Base-by-base conservation (phyloP, 1,140 invertebrate species). In the Rhopalosiphum padi region DNA sequence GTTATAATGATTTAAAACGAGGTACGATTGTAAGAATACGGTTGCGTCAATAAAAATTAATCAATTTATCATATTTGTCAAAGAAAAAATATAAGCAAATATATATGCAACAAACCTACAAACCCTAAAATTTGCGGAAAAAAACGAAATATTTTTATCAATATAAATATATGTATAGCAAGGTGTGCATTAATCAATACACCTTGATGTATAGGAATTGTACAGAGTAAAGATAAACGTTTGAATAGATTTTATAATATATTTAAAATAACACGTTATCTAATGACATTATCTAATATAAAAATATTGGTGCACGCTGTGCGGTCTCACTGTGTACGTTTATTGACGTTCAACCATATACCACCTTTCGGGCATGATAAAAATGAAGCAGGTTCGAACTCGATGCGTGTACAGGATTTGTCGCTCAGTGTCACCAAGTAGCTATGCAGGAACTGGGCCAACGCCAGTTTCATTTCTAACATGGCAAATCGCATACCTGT, bases 341-440 rank as follows among this genome's bases (percentile, higher is more conserved):
- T 86, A 48, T 77, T 35, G 30, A 94, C 86, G n/a, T 90, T 93
- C 22, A 94, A 68, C 94, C 94, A 94, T 89, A 94, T 90, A 55
- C 94, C 94, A 53, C 93, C 93, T 85, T 93, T 93, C 6, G 94
- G 94, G 35, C 91, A 88, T 4, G 94, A 90, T 5, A 94, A 68
- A n/a, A 94, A 94, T 18, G 93, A 87, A 25, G 89, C 87, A 11
- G 90, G 90, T 83, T 94, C 93, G 21, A 93, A 94, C 25, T 68
- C 21, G 35, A 94, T 83, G 0, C 55, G 93, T 55, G 60, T 1
- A 53, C 68, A 48, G 8, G 94, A 94, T 77, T 94, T 94, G 96
- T 96, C 77, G 96, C 96, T 94, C 96, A 96, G 0, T 95, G 95
- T 85, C 95, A 96, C 30, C 95, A 95, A 25, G 96, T 93, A 94